Conservation (phyloP, 64 coral and sea anemone species). For the Anthopleura sola region DNA sequence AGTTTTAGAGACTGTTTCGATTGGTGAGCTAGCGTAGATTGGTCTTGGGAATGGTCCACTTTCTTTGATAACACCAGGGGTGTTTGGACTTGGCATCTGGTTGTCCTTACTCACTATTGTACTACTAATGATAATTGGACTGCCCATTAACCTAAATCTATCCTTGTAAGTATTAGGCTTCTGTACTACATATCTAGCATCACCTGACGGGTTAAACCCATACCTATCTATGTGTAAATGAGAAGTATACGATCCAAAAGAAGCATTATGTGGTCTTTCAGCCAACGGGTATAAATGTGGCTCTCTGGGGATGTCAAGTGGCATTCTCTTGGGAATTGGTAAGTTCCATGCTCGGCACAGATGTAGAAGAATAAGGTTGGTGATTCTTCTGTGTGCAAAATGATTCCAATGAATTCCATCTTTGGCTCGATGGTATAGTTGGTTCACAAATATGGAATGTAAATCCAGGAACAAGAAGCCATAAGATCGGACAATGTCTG, state of each 20-base stretch:
- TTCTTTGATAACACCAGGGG: background rate
- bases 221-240: background rate
- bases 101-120: background rate
- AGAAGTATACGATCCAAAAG: background rate
- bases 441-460: constrained; percentile 54
- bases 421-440: constrained; percentile 51
- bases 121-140: background rate
- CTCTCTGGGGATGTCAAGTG: background rate
- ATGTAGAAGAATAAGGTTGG: constrained; percentile 14
- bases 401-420: constrained; percentile 83
- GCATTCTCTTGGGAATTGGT: constrained; percentile 3
- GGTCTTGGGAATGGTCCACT: background rate
- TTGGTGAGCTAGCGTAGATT: background rate
- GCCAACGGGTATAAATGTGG: background rate
- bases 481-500: constrained; percentile 25
- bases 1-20: background rate
- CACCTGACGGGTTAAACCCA: background rate
- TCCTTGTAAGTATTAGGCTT: constrained; percentile 7
- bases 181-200: constrained; percentile 10
- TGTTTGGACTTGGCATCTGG: background rate
- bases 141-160: constrained; percentile 16
- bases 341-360: constrained; percentile 5
- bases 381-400: constrained; percentile 61
- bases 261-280: background rate
- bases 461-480: constrained; percentile 61